Evolutionary conservation across 2,113 vertebrate species (phyloP), one percentile per base, ranked within the genome.

Genomic region (Cichladusa arquata): DNA sequence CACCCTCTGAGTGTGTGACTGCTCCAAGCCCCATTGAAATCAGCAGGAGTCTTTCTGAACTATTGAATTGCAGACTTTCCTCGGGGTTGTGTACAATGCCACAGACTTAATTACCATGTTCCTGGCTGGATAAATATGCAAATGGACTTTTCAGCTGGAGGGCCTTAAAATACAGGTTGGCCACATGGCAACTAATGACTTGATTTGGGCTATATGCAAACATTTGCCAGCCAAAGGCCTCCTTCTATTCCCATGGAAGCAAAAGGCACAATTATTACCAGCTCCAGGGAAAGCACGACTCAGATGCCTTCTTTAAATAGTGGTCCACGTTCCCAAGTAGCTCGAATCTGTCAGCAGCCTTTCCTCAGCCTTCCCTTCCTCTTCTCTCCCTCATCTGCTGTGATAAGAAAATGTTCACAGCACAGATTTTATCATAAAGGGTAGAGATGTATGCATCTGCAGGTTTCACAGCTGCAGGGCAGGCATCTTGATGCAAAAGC

Each of bases 101-200:
- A 81, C 93, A 96, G 94, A 95, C 90, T 96, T 95, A 96, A 96
- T 97, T 96, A 92, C 94, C 92, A 86, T 84, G 90, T 92, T 94
- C 81, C 94, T 95, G 65, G 60, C 92, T 93, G 88, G 88, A 95
- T 94, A 93, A 93, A 90, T 90, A 96, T 96, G 93, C 94, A 97
- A 97, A 97, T 95, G 69, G 92, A 78, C 92, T 88, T 90, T 95
- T 96, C 95, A 90, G 92, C 95, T 92, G 90, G 76, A 97, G 95
- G 95, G 92, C 64, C 90, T 95, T 95, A 97, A 97, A 95, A 76
- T 88, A 96, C 86, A 94, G 92, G 92, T 96, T 84, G 88, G 80
- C 79, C 82, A 88, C 86, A 92, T 81, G 86, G 95, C 80, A 92
- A 93, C 90, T 97, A 96, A 96, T 96, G 94, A 90, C 94, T 94